Base-by-base conservation (phyloP, 2,113 vertebrate genomes). In the Epinephelus cyanopodus region DNA sequence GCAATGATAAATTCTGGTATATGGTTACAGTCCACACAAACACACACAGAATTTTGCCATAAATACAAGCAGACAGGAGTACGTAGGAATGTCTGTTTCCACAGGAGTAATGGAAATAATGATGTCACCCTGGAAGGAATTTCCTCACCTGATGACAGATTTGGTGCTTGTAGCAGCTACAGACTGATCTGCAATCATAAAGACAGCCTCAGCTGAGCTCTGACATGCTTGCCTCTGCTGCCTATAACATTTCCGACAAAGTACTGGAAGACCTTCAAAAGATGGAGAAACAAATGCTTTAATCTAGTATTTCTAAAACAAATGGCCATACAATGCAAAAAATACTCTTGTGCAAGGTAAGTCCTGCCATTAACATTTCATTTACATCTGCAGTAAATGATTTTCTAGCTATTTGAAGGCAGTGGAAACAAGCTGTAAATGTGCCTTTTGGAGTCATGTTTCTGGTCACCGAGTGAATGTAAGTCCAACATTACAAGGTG, bases 101-200 rank as follows among this genome's bases (percentile, higher is more conserved):
- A 82, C 18, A 47, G 68, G n/a, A 64, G 75, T 19, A 68, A 68
- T 48, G 75, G 73, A 79, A 75, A 83, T 77, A 39, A 79, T 83
- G 79, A 88, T 57, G 83, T 86, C 77, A 79, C 56, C 66, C 60
- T 84, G 72, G 81, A 88, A 87, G 85, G 82, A 85, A 87, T 91
- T 70, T 87, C 37, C 60, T 76, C 74, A 82, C 83, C 84, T 89
- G 82, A 82, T 79, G 82, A 87, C 71, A 76, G 81, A 53, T 84
- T 77, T 57, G 63, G 47, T 65, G 82, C 82, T 75, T 25, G 62
- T 4, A 78, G 72, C 57, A 63, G 63, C 82, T 6, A 1, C 6
- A 21, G 29, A 37, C 48, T 17, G 23, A 72, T 77, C 56, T 65
- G 33, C 56, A 19, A 60, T 74, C 85, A 70, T 58, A 71, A 8